Evolutionary conservation across 2,113 vertebrate genomes (phyloP).

Genomic region (Rostratula benghalensis): DNA sequence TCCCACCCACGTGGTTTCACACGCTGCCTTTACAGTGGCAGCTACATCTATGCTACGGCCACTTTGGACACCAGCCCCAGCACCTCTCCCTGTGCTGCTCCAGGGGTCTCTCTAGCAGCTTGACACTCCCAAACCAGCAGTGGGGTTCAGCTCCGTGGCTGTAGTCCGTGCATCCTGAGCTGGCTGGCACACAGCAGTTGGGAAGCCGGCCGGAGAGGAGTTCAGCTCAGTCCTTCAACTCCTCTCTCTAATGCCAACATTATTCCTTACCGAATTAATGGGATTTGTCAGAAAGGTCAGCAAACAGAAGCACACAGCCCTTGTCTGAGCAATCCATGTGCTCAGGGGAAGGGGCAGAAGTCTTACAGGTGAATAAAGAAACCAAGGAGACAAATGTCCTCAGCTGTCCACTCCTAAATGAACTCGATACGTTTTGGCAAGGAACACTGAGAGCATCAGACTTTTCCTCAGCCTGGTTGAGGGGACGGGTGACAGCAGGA

Average conservation of each 20-base stretch:
- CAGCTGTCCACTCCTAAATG: neutral
- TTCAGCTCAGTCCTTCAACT: neutral
- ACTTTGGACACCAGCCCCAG: neutral
- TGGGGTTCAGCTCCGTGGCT: neutral
- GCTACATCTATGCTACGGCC: neutral
- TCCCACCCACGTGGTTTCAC: neutral
- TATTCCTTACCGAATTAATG: neutral
- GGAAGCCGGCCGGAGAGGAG: neutral
- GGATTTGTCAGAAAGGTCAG: neutral
- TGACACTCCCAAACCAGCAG: neutral
- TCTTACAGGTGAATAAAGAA: neutral
- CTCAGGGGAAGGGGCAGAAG: neutral
- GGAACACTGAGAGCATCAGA: neutral
- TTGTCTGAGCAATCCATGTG: neutral
- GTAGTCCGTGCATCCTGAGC: fast-evolving
- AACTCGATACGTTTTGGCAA: neutral
- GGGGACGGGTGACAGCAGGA: neutral
- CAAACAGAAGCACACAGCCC: neutral
- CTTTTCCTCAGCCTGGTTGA: neutral
- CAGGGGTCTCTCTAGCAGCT: neutral
- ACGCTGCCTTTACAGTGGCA: neutral
- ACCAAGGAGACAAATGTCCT: neutral
- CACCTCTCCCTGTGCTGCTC: neutral
- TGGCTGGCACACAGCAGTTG: neutral
- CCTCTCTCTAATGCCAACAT: neutral